These are phyloP conservation scores for Rotaria magnacalcarata DNA, from an alignment of 2,888 invertebrate genomes.

Conservation along the genomic window DNA sequence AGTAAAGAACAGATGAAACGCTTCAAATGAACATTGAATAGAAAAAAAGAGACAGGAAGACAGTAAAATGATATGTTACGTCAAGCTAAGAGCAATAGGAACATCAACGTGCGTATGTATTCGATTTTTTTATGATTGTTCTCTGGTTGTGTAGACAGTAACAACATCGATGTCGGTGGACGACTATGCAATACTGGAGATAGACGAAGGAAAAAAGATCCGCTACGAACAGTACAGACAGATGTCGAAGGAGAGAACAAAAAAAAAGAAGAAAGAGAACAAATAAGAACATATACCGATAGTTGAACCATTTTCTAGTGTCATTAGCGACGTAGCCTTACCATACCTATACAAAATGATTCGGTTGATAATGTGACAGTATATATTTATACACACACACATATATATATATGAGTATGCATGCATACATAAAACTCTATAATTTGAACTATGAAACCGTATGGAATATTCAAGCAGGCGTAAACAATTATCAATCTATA, in stretches of 20 bases:
- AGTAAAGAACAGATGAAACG: conserved; percentile 8
- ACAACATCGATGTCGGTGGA: not conserved
- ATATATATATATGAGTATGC: too few species aligned
- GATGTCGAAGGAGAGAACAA: not conserved
- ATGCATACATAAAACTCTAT: not conserved
- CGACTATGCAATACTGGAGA: not conserved
- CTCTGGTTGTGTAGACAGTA: conserved; percentile 5
- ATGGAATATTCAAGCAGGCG: not conserved
- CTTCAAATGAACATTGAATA: not conserved
- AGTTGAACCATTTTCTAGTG: conserved; percentile 21
- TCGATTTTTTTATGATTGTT: not conserved
- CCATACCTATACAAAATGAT: not conserved
- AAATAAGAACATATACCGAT: not conserved
- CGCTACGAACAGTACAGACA: not conserved
- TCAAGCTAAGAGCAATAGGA: not conserved
- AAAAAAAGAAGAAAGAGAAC: not conserved
- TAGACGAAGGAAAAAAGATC: conserved; percentile 26
- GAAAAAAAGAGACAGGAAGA: not conserved
- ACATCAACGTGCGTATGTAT: not conserved
- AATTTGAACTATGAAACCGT: not conserved
- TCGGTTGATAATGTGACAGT: not conserved
- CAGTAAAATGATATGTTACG: conserved; percentile 16
- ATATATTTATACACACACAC: not conserved
- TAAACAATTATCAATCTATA: not conserved
- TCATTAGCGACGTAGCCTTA: not conserved